Conservation (phyloP, 2,797 vertebrate species). For the Peromyscus aztecus region DNA sequence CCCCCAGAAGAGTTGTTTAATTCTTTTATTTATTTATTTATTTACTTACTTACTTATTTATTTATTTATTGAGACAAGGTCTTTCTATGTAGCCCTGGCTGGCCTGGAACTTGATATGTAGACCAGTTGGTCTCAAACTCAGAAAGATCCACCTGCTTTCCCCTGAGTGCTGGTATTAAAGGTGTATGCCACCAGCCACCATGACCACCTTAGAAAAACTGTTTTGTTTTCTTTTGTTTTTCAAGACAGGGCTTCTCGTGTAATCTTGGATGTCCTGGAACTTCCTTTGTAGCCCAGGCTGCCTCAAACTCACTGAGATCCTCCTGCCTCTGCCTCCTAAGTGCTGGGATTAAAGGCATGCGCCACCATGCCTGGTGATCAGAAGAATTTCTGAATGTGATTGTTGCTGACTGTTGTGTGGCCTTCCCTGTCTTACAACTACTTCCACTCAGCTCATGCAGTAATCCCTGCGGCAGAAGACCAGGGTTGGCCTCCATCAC, state of each 20-base stretch:
- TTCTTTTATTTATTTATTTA: not conserved
- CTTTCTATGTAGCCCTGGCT: not conserved
- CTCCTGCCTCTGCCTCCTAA: not conserved
- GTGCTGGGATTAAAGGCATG: not conserved
- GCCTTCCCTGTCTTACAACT: not conserved
- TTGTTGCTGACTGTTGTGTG: not conserved
- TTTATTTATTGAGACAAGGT: not conserved
- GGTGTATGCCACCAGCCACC: too few relatives aligned
- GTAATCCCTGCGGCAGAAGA: not conserved
- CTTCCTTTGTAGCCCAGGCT: not conserved
- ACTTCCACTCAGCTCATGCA: not conserved
- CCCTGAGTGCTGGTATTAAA: not conserved
- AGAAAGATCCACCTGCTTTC: not conserved
- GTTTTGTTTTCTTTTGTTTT: not conserved
- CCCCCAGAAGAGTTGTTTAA: not conserved
- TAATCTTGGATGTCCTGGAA: not conserved
- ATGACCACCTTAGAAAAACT: not conserved
- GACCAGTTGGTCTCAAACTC: not conserved
- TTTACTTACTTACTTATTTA: too few relatives aligned
- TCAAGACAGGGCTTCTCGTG: not conserved
- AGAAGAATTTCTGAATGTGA: not conserved
- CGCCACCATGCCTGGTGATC: not conserved
- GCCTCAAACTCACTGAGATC: not conserved
- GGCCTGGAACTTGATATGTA: not conserved
- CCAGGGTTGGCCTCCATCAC: not conserved